Evolutionary conservation across 2,888 invertebrate genomes (phyloP).

Genomic region (Selenia dentaria): DNA sequence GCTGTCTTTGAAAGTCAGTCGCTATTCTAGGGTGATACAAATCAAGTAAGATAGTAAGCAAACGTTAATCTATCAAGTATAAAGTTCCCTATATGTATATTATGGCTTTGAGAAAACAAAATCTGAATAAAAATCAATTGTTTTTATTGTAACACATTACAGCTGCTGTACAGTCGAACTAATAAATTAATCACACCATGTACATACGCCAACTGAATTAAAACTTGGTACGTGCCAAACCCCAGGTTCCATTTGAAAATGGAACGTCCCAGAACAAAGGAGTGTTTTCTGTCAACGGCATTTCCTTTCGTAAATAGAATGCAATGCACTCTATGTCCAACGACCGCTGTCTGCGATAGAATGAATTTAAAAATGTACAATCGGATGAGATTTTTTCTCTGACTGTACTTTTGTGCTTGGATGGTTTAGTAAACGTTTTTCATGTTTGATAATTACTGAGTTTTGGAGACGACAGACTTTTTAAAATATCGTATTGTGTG

Average conservation of each 20-base stretch:
- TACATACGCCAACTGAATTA: slow-evolving; percentile 34
- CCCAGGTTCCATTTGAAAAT: slow-evolving; percentile 34
- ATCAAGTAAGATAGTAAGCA: too few relatives aligned
- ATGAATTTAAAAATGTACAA: slow-evolving; percentile 52
- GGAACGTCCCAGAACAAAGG: slow-evolving; percentile 61
- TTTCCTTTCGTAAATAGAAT: slow-evolving; percentile 73
- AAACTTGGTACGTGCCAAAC: slow-evolving; percentile 39
- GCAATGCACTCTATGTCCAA: slow-evolving; percentile 53
- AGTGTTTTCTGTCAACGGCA: slow-evolving; percentile 73
- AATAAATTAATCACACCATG: slow-evolving; percentile 35
- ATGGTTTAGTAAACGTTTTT: slow-evolving; percentile 17
- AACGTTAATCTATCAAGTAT: too few relatives aligned
- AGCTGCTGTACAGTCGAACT: slow-evolving; percentile 20
- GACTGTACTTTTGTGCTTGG: slow-evolving; percentile 38
- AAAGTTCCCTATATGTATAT: too few relatives aligned
- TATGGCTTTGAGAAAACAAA: too few relatives aligned
- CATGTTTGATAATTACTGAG: slow-evolving; percentile 6
- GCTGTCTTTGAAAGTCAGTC: too few relatives aligned
- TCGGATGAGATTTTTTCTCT: slow-evolving; percentile 41
- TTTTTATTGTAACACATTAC: too few relatives aligned
- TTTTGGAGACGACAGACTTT: not conserved
- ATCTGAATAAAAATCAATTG: too few relatives aligned
- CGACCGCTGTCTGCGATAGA: slow-evolving; percentile 48
- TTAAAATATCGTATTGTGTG: too few relatives aligned
- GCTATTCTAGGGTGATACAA: too few relatives aligned